Conservation (phyloP, 2,888 invertebrate genomes). For the Cheilosia pagana region DNA sequence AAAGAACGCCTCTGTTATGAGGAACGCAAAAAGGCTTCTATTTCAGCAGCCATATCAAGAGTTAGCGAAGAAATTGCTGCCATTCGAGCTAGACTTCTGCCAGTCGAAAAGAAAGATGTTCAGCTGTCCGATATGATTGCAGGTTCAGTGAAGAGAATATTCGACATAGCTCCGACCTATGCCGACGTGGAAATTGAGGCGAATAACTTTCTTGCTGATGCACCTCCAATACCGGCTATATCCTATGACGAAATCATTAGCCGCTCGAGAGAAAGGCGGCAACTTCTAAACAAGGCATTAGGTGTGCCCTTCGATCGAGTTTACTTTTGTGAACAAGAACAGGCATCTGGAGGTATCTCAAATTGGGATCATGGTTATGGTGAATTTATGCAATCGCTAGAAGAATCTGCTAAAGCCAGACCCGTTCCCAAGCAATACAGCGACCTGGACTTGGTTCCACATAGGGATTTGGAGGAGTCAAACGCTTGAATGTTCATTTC, state of each 20-base stretch:
- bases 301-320: constrained; percentile 81
- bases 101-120: constrained; percentile 83
- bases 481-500: constrained; percentile 13
- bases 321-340: constrained; percentile 78
- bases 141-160: constrained; percentile 76
- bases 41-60: constrained; percentile 77
- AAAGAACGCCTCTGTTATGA: constrained; percentile 86
- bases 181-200: constrained; percentile 76
- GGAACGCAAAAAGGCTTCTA: constrained; percentile 81
- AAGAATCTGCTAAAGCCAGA: not conserved
- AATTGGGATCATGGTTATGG: constrained; percentile 80
- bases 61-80: constrained; percentile 80
- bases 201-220: constrained; percentile 74
- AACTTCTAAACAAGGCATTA: constrained; percentile 80
- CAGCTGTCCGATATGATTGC: constrained; percentile 80
- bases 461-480: constrained; percentile 9
- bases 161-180: constrained; percentile 77
- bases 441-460: constrained; percentile 30
- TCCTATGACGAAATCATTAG: constrained; percentile 80
- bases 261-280: constrained; percentile 80
- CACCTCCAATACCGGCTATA: constrained; percentile 78
- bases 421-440: not conserved
- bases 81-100: constrained; percentile 81
- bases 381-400: constrained; percentile 16
- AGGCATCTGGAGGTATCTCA: constrained; percentile 74